Evolutionary conservation across 2,888 invertebrate genomes (phyloP).

Genomic region (Periphyllus acericola): DNA sequence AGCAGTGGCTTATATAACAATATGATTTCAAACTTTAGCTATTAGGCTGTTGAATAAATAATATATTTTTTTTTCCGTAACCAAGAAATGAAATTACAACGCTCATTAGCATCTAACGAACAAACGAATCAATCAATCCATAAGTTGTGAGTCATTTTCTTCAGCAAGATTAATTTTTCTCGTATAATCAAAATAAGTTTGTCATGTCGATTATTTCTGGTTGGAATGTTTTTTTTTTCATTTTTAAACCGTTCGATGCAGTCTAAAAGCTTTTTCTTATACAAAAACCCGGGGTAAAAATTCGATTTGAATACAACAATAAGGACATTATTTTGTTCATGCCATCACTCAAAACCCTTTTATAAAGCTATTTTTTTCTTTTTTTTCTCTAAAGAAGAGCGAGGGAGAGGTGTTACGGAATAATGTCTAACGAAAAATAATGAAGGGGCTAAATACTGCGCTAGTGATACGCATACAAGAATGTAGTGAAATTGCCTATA

Average conservation of each 20-base stretch:
- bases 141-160: constrained; percentile 9
- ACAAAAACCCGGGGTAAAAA: constrained; percentile 23
- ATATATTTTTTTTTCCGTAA: neutral
- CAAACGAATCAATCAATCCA: constrained; percentile 47
- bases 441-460: constrained; percentile 34
- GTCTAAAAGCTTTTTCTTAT: constrained; percentile 49
- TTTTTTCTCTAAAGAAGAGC: constrained; percentile 1
- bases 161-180: constrained; percentile 38
- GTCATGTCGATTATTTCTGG: constrained; percentile 52
- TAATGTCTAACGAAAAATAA: constrained; percentile 48
- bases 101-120: constrained; percentile 42
- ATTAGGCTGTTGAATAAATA: constrained; percentile 2
- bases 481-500: constrained; percentile 52
- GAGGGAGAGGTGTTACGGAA: neutral
- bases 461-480: neutral
- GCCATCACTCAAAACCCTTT: constrained; percentile 57
- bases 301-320: constrained; percentile 55
- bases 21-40: neutral
- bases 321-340: constrained; percentile 38
- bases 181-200: constrained; percentile 46
- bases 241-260: constrained; percentile 18
- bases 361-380: constrained; percentile 7
- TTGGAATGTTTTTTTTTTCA: constrained; percentile 14
- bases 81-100: neutral
- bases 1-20: constrained; percentile 6